Percentiles rank a stretch among this genome's conserved stretches.
Conservation (phyloP, 2,113 vertebrate species). For the Tricholaema leucomelas region DNA sequence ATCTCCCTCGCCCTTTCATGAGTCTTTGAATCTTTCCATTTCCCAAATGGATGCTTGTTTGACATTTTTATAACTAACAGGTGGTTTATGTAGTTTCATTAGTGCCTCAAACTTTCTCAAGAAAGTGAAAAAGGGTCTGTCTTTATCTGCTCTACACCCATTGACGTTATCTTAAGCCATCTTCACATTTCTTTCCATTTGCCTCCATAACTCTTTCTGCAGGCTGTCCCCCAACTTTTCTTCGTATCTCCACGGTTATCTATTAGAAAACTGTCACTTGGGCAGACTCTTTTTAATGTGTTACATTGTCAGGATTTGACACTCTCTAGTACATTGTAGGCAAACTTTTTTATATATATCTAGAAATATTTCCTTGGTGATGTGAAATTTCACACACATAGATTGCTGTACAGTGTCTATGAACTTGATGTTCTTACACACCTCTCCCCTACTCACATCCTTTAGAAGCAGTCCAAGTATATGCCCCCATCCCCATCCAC, state of each 20-base stretch:
- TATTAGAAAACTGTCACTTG: background rate
- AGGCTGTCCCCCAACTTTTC: conserved; percentile 9
- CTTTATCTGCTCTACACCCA: background rate
- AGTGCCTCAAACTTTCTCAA: background rate
- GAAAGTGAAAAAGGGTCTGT: background rate
- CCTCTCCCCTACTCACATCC: accelerated
- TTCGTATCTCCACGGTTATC: background rate
- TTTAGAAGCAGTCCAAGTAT: background rate
- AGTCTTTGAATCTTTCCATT: background rate
- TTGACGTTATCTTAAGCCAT: conserved; percentile 24
- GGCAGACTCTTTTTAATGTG: background rate
- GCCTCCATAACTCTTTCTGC: background rate
- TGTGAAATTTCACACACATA: background rate
- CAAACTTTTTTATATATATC: background rate
- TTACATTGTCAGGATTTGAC: background rate
- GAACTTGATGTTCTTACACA: background rate
- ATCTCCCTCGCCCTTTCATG: background rate
- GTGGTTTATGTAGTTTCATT: background rate
- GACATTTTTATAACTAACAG: conserved; percentile 44
- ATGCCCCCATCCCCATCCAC: background rate
- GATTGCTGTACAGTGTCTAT: background rate
- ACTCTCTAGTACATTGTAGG: background rate
- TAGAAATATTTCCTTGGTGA: background rate
- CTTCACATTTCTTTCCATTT: conserved; percentile 15
- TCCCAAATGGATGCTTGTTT: background rate